Base-by-base conservation (phyloP, 2,797 vertebrate species). In the Siniperca undulata region DNA sequence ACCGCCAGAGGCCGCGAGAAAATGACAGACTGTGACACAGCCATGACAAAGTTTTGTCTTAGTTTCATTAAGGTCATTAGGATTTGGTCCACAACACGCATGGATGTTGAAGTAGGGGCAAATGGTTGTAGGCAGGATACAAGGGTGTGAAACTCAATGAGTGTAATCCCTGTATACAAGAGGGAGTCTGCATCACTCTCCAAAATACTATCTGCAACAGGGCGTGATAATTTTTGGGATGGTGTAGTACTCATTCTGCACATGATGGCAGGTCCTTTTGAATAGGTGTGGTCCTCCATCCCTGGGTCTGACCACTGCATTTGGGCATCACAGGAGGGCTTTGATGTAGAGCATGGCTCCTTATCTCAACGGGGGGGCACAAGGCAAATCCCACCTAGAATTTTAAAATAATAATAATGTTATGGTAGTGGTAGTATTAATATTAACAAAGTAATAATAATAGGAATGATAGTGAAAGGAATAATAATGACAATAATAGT, bases 251-350 rank as follows among this genome's bases (percentile, higher is more conserved):
- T 16, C 3, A 19, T 17, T 66, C 13, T 14, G 30, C 40, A 22
- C 2, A 20, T 62, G 34, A 62, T 62, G 19, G 10, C 6, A 27
- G 64, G n/a, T 9, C 16, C 44, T 48, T 66, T 30, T 30, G 24
- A 66, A 46, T 20, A 46, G 24, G 4, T 66, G 44, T 66, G 64
- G 24, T 66, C 44, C 64, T 66, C 64, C 64, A 67, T 67, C 44
- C 17, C 44, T 50, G 44, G 44, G 44, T 50, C 65, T 34, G 44
- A 20, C n/a, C 42, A 13, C 44, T 67, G 44, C 22, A 44, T 27
- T 67, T 67, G 42, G 34, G 24, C 64, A 30, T 66, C 64, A 66
- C 44, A 19, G 24, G 42, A 48, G 4, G 42, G 16, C 24, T 20
- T 30, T 5, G 24, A 9, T 20, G n/a, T 8, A 19, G n/a, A 10